Percentiles rank a stretch among this genome's conserved stretches.
These are phyloP conservation scores for Meda fulgida DNA, from an alignment of 2,797 vertebrate genomes.

Conservation along the genomic window DNA sequence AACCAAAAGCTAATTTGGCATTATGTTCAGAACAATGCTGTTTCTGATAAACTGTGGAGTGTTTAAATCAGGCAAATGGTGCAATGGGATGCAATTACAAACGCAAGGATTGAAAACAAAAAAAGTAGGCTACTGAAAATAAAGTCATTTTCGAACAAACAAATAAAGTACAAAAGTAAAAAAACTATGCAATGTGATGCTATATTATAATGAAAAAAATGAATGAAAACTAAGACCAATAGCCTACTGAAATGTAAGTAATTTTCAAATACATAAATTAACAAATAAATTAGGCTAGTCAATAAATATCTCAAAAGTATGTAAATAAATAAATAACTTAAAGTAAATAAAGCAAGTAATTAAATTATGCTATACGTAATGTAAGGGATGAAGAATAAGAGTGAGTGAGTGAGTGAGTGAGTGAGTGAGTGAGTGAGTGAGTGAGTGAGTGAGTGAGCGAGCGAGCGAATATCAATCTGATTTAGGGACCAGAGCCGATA, in stretches of 20 bases:
- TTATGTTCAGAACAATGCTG: not conserved
- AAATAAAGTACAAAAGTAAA: not conserved
- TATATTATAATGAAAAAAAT: not conserved
- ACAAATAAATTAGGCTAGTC: not conserved
- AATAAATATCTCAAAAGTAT: not conserved
- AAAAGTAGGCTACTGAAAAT: not conserved
- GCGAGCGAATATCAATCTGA: not conserved
- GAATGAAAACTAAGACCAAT: not conserved
- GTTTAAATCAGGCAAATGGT: slow-evolving; percentile 7
- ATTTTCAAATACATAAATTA: not conserved
- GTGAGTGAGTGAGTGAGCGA: not conserved
- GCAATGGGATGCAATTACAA: not conserved
- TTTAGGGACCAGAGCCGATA: not conserved
- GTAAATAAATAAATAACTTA: not conserved
- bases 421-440: too few relatives aligned
- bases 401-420: too few relatives aligned
- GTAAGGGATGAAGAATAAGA: not conserved
- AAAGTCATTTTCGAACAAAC: not conserved
- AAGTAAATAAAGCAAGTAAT: not conserved
- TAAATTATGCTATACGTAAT: not conserved
- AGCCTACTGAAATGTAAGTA: not conserved
- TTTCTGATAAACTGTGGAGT: not conserved
- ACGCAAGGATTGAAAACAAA: not conserved
- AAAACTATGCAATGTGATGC: not conserved
- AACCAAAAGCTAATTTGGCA: not conserved